A percentile compares a stretch with the other conserved stretches of the same genome.
Evolutionary conservation across 2,888 invertebrate species (phyloP).

Genomic region (Baccha elongata): DNA sequence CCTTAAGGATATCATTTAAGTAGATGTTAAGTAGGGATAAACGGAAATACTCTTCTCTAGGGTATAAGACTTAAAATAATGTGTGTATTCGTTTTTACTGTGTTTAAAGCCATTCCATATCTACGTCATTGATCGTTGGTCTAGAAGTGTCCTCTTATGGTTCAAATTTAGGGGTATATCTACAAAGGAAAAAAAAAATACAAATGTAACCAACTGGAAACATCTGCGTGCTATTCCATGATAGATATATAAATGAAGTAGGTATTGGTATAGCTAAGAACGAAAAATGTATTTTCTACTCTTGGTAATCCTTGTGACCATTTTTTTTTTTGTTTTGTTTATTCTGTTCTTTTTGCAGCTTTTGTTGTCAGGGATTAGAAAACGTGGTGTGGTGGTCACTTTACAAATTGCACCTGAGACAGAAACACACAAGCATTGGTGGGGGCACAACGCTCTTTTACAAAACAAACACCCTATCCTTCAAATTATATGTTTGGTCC

Average conservation of each 20-base stretch:
- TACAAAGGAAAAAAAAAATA: conserved; percentile 30
- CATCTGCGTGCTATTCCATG: conserved; percentile 64
- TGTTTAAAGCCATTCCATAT: conserved; percentile 55
- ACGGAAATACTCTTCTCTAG: conserved; percentile 49
- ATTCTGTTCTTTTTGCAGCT: conserved; percentile 37
- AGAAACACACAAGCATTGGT: conserved; percentile 16
- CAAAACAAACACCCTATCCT: conserved; percentile 39
- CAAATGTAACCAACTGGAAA: conserved; percentile 63
- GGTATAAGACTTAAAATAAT: conserved; percentile 10
- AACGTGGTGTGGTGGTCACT: conserved; percentile 62
- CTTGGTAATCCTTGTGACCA: conserved; percentile 57
- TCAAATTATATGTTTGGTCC: conserved; percentile 65
- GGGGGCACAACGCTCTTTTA: neutral
- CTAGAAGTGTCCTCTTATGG: conserved; percentile 18
- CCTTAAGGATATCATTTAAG: conserved; percentile 69
- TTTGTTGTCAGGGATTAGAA: conserved; percentile 60
- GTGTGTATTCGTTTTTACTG: conserved; percentile 39
- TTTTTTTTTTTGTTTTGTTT: conserved; percentile 26
- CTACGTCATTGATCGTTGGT: conserved; percentile 15
- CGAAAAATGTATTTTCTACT: conserved; percentile 30
- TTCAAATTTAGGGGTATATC: conserved; percentile 39
- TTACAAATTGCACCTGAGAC: conserved; percentile 71
- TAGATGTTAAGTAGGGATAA: conserved; percentile 71
- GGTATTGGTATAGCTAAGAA: conserved; percentile 31
- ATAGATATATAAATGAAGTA: conserved; percentile 48